Conservation (phyloP, 2,113 vertebrate species). For the Oryzias celebensis region DNA sequence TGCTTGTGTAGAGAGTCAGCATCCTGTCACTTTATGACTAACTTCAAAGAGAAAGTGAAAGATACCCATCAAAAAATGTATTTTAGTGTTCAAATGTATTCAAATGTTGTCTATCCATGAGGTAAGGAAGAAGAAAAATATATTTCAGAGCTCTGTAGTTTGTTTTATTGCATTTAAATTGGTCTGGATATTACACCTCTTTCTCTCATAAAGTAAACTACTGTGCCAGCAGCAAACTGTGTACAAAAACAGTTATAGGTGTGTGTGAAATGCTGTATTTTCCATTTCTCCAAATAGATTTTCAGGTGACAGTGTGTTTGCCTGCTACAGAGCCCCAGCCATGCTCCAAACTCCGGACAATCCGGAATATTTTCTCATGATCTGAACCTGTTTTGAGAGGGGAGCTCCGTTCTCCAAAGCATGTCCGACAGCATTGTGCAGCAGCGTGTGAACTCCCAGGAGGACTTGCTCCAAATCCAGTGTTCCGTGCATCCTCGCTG, state of each 20-base stretch:
- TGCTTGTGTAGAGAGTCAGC: not conserved
- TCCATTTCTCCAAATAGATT: conserved; percentile 1
- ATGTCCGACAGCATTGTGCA: conserved; percentile 80
- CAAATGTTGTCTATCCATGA: too few relatives aligned
- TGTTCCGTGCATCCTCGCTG: conserved; percentile 72
- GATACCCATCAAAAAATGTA: too few relatives aligned
- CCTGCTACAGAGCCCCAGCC: conserved; percentile 1
- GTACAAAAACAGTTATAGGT: not conserved
- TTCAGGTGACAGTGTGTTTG: not conserved
- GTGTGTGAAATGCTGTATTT: conserved; percentile 1
- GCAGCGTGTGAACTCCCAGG: conserved; percentile 77
- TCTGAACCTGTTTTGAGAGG: conserved; percentile 81
- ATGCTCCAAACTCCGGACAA: not conserved
- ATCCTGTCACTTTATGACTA: too few relatives aligned
- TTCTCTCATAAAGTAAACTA: not conserved
- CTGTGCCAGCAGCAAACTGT: not conserved
- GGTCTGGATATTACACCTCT: conserved; percentile 5
- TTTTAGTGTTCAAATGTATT: too few relatives aligned
- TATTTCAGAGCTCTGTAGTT: too few relatives aligned
- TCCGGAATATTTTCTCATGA: not conserved
- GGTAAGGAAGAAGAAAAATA: too few relatives aligned
- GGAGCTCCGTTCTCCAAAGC: conserved; percentile 67
- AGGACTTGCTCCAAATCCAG: conserved; percentile 81
- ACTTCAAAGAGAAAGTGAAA: too few relatives aligned
- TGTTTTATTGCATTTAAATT: not conserved